These are phyloP conservation scores for Cryptocephalus moraei DNA, from an alignment of 2,888 invertebrate genomes.

Conservation along the genomic window DNA sequence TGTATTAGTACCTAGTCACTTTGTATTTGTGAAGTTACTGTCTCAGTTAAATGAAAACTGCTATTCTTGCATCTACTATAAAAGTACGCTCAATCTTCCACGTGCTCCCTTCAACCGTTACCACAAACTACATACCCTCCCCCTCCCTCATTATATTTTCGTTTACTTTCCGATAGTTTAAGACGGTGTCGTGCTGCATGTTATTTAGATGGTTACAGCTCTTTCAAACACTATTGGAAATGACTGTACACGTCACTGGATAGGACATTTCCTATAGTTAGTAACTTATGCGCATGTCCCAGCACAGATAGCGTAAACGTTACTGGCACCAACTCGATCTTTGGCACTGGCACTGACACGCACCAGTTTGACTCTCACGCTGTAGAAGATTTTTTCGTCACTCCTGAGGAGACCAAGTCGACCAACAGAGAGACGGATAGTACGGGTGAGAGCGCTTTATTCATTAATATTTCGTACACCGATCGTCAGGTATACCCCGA, in stretches of 20 bases:
- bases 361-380: constrained; percentile 28
- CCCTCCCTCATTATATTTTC: too few species aligned
- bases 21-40: too few species aligned
- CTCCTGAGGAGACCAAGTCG: constrained; percentile 32
- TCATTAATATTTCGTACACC: constrained; percentile 18
- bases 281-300: constrained; percentile 25
- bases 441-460: constrained; percentile 34
- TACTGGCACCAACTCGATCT: constrained; percentile 32
- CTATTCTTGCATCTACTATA: too few species aligned
- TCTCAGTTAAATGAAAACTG: too few species aligned
- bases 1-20: too few species aligned
- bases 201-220: too few species aligned
- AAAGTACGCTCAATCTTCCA: too few species aligned
- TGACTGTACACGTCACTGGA: neutral
- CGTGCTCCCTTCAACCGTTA: too few species aligned
- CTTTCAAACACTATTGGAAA: too few species aligned
- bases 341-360: constrained; percentile 25
- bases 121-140: too few species aligned
- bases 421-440: constrained; percentile 25
- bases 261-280: constrained; percentile 11
- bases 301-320: constrained; percentile 27
- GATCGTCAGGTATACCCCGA: constrained; percentile 9
- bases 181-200: too few species aligned
- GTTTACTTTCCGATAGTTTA: too few species aligned
- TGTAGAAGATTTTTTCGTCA: constrained; percentile 41